A percentile compares a stretch with the other conserved stretches of the same genome.
These are phyloP conservation scores for Siderastrea radians DNA, from an alignment of 92 coral and sea anemone genomes.

Conservation along the genomic window DNA sequence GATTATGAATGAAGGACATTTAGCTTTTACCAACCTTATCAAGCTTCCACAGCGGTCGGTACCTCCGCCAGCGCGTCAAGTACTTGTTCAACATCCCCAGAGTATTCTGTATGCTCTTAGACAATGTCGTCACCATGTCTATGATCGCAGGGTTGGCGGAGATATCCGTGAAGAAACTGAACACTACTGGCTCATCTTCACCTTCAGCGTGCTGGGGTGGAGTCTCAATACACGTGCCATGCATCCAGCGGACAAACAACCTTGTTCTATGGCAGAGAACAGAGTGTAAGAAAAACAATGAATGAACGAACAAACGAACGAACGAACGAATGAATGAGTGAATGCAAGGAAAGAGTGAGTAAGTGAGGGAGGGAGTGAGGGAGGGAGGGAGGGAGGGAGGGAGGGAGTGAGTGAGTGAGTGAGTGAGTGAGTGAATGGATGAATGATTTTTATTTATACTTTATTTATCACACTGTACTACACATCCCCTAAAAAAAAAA, in stretches of 20 bases:
- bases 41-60: constrained; percentile 95
- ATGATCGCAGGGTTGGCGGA: constrained; percentile 91
- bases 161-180: constrained; percentile 98
- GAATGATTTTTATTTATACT: no score
- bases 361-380: no score
- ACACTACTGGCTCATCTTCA: constrained; percentile 97
- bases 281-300: background rate
- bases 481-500: no score
- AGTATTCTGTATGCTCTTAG: constrained; percentile 91
- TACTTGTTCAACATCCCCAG: constrained; percentile 93
- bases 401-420: no score
- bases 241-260: constrained; percentile 98
- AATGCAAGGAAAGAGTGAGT: no score
- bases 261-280: constrained; percentile 76
- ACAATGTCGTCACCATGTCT: constrained; percentile 89
- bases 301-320: background rate
- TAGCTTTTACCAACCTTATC: constrained; percentile 81
- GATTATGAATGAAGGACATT: no score
- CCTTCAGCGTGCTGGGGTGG: constrained; percentile 99
- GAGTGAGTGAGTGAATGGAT: no score
- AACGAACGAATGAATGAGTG: no score
- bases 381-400: no score
- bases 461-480: no score
- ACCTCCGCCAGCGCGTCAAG: constrained; percentile 96
- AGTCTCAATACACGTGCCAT: constrained; percentile 97